phyloP scores from a whole-genome alignment of 2,113 vertebrate genomes.

The Crocuta crocuta region DNA sequence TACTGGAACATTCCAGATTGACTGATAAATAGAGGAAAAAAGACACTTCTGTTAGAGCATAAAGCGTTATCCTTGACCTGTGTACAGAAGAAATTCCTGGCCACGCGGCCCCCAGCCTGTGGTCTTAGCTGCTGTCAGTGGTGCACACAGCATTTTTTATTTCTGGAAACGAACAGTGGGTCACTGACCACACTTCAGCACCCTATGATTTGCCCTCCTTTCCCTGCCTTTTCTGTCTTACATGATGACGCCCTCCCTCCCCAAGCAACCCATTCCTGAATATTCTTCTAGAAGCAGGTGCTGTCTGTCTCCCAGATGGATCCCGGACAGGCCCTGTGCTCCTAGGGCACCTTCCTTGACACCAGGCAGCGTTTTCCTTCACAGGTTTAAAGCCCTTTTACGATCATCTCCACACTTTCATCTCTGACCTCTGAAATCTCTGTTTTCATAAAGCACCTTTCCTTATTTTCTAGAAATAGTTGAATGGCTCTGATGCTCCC shows the following conservation, averaged over 20 bases:
- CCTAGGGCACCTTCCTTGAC: background rate
- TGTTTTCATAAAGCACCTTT: slow-evolving; percentile 47
- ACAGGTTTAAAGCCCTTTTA: background rate
- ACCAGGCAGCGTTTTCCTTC: background rate
- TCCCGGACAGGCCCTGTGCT: background rate
- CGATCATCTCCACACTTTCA: slow-evolving; percentile 37
- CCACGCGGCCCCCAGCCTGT: background rate
- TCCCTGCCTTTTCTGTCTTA: background rate
- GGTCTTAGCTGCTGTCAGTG: background rate
- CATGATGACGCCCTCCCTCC: background rate
- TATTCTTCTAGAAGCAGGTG: background rate
- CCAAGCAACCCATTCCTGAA: background rate
- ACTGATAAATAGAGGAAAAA: background rate
- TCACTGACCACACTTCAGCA: background rate
- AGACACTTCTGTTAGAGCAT: background rate
- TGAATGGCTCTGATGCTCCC: background rate
- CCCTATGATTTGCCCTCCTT: background rate
- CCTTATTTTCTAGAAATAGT: slow-evolving; percentile 46
- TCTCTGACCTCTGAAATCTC: slow-evolving; percentile 18
- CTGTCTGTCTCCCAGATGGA: background rate
- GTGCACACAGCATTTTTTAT: background rate
- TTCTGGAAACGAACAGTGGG: background rate
- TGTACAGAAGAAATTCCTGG: background rate
- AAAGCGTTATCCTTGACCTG: background rate
- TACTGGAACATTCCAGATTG: background rate